Base-by-base conservation (phyloP, 2,797 vertebrate genomes). In the Dallia pectoralis region DNA sequence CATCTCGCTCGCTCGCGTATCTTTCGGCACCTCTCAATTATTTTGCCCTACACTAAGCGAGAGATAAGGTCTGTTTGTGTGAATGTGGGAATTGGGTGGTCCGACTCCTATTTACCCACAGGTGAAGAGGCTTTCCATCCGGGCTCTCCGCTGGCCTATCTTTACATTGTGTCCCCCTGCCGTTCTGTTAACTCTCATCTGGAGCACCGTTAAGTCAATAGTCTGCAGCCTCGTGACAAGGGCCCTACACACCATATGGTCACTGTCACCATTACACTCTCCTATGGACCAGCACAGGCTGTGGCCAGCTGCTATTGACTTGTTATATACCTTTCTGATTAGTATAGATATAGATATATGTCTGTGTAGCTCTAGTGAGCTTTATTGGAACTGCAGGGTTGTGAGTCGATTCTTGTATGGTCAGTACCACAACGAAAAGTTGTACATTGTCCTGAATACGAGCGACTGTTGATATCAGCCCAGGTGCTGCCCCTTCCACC, bases 61-160 rank as follows among this genome's bases (percentile, higher is more conserved):
- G 47, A 51, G 71, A 72, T 72, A 72, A 84, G 77, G 77, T 19
- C 74, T 49, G 81, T 25, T 76, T 73, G 62, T 65, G 63, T 65
- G 71, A 36, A 22, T 68, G 80, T 79, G 78, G 77, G 81, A 77
- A 47, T 71, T 81, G 82, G 84, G 86, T 80, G 85, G 85, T 87
- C 80, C 83, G 25, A 29, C 27, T 63, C 15, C 15, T 86, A 79
- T 86, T 87, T 86, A 87, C 85, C 88, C 88, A 84, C 66, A 81
- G 79, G 81, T 87, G 82, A 84, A 80, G 84, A 75, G 84, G 69
- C 72, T 80, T 81, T 71, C 84, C 67, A 74, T 71, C 84, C 67
- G 72, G 78, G 70, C n/a, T 83, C 84, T 80, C 87, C 74, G 83
- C 78, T 70, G 85, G 80, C 74, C 53, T 56, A n/a, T 67, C 47